These are phyloP conservation scores for Ammospiza nelsoni DNA, from an alignment of 2,113 vertebrate species.

Conservation along the genomic window DNA sequence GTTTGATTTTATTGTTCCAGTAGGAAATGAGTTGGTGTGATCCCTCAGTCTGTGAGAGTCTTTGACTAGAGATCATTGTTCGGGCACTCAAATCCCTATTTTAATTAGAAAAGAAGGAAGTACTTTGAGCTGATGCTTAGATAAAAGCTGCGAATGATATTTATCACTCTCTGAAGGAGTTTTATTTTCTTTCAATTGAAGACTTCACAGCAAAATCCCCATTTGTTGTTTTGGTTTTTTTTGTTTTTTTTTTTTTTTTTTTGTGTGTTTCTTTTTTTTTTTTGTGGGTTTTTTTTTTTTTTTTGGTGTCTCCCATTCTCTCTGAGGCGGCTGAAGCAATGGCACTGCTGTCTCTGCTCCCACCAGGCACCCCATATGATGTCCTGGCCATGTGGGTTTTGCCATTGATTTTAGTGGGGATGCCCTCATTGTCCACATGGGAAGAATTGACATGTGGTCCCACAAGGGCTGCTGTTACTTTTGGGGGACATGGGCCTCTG, in stretches of 20 bases:
- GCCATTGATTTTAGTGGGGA: not conserved
- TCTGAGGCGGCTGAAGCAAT: not conserved
- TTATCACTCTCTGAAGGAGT: slow-evolving; percentile 46
- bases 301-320: not conserved
- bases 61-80: slow-evolving; percentile 60
- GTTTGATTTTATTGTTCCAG: slow-evolving; percentile 73
- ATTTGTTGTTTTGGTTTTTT: not conserved
- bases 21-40: slow-evolving; percentile 69
- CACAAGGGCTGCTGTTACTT: not conserved
- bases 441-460: not conserved
- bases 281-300: not conserved
- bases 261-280: not conserved
- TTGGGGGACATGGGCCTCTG: fast-evolving
- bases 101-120: slow-evolving; percentile 72
- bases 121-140: slow-evolving; percentile 56
- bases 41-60: slow-evolving; percentile 39
- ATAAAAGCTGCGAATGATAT: slow-evolving; percentile 55
- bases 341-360: not conserved
- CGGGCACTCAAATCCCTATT: slow-evolving; percentile 59
- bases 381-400: not conserved
- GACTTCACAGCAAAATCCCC: not conserved
- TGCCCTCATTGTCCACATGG: fast-evolving
- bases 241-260: too few relatives aligned
- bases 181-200: slow-evolving; percentile 24
- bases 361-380: fast-evolving